phyloP scores from a whole-genome alignment of 1,140 invertebrate genomes.

The Drosophila funebris region DNA sequence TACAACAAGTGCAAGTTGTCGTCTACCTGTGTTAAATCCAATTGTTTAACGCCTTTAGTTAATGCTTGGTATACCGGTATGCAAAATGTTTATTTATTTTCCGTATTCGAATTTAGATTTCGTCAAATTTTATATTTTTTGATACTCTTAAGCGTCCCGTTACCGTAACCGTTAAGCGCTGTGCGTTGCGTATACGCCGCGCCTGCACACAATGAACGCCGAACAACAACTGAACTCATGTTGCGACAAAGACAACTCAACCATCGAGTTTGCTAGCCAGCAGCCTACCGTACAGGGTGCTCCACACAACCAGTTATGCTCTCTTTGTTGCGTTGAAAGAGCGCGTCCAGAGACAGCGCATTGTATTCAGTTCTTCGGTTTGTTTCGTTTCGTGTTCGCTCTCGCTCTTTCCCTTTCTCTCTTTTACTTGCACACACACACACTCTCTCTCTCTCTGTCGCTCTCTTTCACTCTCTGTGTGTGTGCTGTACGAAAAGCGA shows the following conservation, averaged over 20 bases:
- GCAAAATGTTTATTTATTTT: conserved; percentile 24
- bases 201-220: conserved; percentile 66
- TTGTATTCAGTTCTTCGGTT: not conserved
- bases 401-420: conserved; percentile 10
- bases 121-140: not conserved
- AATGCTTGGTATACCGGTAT: conserved; percentile 32
- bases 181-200: conserved; percentile 56
- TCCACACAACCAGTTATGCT: conserved; percentile 5
- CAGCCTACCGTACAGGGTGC: conserved; percentile 52
- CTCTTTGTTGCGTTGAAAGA: conserved; percentile 33
- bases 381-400: conserved; percentile 25
- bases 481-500: conserved; percentile 60
- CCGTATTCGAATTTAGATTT: conserved; percentile 8
- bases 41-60: conserved; percentile 13
- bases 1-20: not conserved
- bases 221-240: conserved; percentile 71
- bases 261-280: not conserved
- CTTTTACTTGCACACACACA: conserved; percentile 21
- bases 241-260: not conserved
- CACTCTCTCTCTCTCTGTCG: conserved; percentile 1
- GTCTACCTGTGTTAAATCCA: conserved; percentile 4
- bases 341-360: not conserved
- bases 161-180: conserved; percentile 39
- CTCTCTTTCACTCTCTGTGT: conserved; percentile 38
- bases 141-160: not conserved